phyloP scores from a whole-genome alignment of 2,797 vertebrate genomes.

The Peromyscus melanophrys region DNA sequence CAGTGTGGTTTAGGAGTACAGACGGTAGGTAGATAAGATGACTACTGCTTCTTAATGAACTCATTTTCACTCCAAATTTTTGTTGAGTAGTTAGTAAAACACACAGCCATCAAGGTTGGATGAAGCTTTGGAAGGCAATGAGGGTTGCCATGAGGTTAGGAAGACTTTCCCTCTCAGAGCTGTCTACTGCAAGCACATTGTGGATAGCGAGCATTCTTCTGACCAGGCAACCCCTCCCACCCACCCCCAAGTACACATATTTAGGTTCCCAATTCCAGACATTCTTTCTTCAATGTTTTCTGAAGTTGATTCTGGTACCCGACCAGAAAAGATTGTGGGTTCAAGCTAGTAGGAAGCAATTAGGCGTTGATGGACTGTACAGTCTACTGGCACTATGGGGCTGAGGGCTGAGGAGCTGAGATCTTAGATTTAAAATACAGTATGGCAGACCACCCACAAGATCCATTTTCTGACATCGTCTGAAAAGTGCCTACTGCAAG shows the following conservation, averaged over 20 bases:
- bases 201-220: constrained; percentile 61
- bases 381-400: constrained; percentile 80
- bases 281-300: constrained; percentile 78
- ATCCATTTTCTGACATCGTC: constrained; percentile 49
- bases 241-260: constrained; percentile 60
- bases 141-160: neutral
- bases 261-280: constrained; percentile 81
- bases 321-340: constrained; percentile 81
- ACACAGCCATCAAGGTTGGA: neutral
- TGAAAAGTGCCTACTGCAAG: constrained; percentile 70
- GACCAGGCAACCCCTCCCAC: constrained; percentile 34
- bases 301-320: constrained; percentile 80
- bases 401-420: constrained; percentile 58
- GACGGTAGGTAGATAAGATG: neutral
- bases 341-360: constrained; percentile 82
- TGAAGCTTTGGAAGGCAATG: neutral
- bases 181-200: constrained; percentile 50
- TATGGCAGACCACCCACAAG: constrained; percentile 82
- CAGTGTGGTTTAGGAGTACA: neutral
- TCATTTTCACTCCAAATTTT: constrained; percentile 19
- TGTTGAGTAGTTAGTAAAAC: constrained; percentile 19
- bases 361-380: constrained; percentile 83
- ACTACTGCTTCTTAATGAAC: constrained; percentile 16
- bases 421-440: constrained; percentile 73
- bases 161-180: neutral